Base-by-base conservation (phyloP, 2,113 vertebrate genomes). In the Lepisosteus oculatus region DNA sequence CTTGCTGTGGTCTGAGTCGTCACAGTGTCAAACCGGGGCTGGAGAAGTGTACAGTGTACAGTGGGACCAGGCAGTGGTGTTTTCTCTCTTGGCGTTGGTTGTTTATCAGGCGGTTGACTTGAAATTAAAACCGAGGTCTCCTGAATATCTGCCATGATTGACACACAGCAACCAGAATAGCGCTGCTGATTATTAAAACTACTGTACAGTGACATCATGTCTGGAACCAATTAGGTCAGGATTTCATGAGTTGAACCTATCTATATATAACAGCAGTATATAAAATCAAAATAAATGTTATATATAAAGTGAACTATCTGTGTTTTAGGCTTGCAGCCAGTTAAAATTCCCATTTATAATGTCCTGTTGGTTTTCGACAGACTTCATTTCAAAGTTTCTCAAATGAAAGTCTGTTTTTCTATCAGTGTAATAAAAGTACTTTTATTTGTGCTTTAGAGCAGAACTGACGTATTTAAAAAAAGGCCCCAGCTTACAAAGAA, bases 181-280 rank as follows among this genome's bases (percentile, higher is more conserved):
- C 47, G 5, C 47, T 51, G 6, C 15, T 54, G 13, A 67, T 51
- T 65, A 8, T 61, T 17, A 44, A 15, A 61, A 67, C 13, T 8
- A 64, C 29, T 29, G 29, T 29, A 29, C 8, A 44, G 45, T 54
- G 15, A 17, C 14, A 65, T 67, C 62, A 8, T 55, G 54, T 11
- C 47, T 73, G 65, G 61, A 69, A 74, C 6, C 75, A 80, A 74
- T 65, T 67, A 74, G 76, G 68, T 76, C 76, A 74, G 44, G 57
- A 55, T 12, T 12, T 72, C 43, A 14, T 47, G 13, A 17, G 56
- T 55, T 45, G 5, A 5, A 51, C 47, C 9, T 59, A 29, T 29
- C 29, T 29, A 29, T 29, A 59, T 59, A 59, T 59, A 59, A 59
- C 11, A 59, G 57, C 14, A 13, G 14, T 59, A 2, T 59, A 59